Evolutionary conservation across 1,140 invertebrate genomes (phyloP), one percentile per base, ranked within the genome.

Genomic region (Metopolophium dirhodum): DNA sequence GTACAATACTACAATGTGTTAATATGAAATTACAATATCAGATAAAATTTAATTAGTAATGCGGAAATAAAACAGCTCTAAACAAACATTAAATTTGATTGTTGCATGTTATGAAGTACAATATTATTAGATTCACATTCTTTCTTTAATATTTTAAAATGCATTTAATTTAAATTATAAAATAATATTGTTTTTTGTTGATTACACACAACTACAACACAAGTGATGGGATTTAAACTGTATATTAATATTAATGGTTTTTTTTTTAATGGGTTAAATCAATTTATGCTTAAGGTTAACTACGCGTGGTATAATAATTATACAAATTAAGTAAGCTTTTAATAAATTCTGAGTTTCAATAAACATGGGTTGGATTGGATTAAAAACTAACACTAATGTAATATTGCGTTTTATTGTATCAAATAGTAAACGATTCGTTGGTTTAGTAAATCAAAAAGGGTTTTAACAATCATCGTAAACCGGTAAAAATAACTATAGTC

Each of bases 251-350:
- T 54, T 54, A 54, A 54, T 54, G 22, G 22, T 54, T 22, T 54
- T 54, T 54, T 22, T 54, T 54, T 11, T 18, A 57, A 45, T 30
- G 23, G 1, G 35, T 20, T 23, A 45, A 90, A 61, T 90, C 88
- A 37, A 61, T 90, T 61, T 90, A 61, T 61, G 26, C 61, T 90
- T 90, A 61, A 11, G 88, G 51, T 41, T 61, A 20, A 90, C 49
- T 51, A 51, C 37, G 37, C 37, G 37, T 3, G 37, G 54, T 61
- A 77, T 18, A n/a, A 77, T 77, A 90, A 90, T 90, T 41, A 45
- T 7, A 45, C 11, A 1, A 37, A 35, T 57, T 26, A 30, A 41
- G 47, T 30, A 61, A 54, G 54, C 88, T 90, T 88, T 61, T 90
- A 45, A 90, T 61, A 61, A 90, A 45, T 90, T 90, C 3, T 7